Percentiles rank a stretch among this genome's conserved stretches.
Conservation (phyloP, 92 coral and sea anemone species). For the Palythoa grandis region DNA sequence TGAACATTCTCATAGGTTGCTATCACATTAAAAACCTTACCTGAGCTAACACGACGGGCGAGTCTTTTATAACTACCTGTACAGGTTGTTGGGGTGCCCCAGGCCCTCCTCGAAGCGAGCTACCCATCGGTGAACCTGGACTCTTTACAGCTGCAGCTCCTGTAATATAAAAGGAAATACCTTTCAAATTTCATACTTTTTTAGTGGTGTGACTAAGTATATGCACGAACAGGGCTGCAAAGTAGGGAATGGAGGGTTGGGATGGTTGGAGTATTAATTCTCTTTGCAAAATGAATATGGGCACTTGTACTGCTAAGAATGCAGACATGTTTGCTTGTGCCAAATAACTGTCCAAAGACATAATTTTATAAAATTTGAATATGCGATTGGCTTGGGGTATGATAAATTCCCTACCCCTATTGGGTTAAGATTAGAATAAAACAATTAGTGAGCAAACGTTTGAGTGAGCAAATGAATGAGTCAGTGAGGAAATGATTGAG, state of each 20-base stretch:
- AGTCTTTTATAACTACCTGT: slow-evolving; percentile 96
- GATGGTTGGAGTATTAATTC: too few species aligned
- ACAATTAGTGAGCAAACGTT: neutral
- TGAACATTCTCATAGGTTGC: neutral
- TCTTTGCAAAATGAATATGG: too few species aligned
- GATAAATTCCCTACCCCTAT: too few species aligned
- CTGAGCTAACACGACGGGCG: slow-evolving; percentile 95
- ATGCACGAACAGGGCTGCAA: too few species aligned
- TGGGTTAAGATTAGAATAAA: neutral
- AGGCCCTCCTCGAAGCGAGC: slow-evolving; percentile 67
- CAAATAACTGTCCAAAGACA: too few species aligned
- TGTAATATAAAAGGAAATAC: slow-evolving; percentile 11
- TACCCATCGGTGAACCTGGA: slow-evolving; percentile 52
- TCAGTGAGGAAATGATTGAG: neutral
- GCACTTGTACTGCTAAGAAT: too few species aligned
- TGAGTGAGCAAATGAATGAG: neutral
- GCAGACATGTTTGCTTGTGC: too few species aligned
- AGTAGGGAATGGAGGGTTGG: too few species aligned
- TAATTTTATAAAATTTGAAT: too few species aligned
- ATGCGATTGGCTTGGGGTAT: too few species aligned
- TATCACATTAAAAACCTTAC: slow-evolving; percentile 39
- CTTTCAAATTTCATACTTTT: neutral
- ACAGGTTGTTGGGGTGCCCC: slow-evolving; percentile 89
- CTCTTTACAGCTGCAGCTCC: slow-evolving; percentile 76
- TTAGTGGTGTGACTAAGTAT: too few species aligned